Evolutionary conservation across 2,113 vertebrate genomes (phyloP), one percentile per base, ranked within the genome.

Genomic region (Pollachius pollachius): DNA sequence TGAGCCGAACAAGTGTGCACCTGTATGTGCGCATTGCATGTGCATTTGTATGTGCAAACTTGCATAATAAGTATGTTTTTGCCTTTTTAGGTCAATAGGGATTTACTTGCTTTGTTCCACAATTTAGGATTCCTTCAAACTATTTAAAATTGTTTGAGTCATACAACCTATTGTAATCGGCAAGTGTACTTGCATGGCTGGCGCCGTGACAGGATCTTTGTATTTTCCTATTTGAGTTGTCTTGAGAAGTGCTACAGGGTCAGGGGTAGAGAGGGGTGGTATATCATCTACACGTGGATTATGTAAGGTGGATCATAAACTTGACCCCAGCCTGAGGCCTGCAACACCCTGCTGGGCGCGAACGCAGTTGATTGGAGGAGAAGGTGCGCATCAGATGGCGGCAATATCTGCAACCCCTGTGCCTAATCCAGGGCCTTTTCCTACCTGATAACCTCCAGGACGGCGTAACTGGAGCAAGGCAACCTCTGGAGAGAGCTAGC

Each of bases 361-460:
- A 27, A 27, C 27, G 27, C 27, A 27, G 2, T 27, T 73, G 67
- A 70, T 37, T 41, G 13, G 48, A 37, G 63, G 30, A 48, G 54
- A 68, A 15, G 15, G 37, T 3, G 37, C 37, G 11, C 3, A 41
- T 41, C 37, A 41, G 37, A 41, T 7, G 37, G 37, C 37, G 37
- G 37, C 37, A 5, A 11, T 41, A 41, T 41, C 37, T 41, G 11
- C 37, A 41, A 41, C 5, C 4, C 4, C 37, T 9, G 37, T 11
- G 37, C 5, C 37, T 11, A 74, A 75, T 15, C 18, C 18, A 62
- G 60, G 37, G 37, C 37, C 5, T 41, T n/a, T n/a, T 13, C 21
- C 15, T 13, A 65, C 82, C 86, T 78, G 84, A 83, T 88, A 82
- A 84, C 79, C 70, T 81, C 74, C 64, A 48, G 56, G 65, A 64